Conservation (phyloP, 2,888 invertebrate genomes). For the Philaethria dido region DNA sequence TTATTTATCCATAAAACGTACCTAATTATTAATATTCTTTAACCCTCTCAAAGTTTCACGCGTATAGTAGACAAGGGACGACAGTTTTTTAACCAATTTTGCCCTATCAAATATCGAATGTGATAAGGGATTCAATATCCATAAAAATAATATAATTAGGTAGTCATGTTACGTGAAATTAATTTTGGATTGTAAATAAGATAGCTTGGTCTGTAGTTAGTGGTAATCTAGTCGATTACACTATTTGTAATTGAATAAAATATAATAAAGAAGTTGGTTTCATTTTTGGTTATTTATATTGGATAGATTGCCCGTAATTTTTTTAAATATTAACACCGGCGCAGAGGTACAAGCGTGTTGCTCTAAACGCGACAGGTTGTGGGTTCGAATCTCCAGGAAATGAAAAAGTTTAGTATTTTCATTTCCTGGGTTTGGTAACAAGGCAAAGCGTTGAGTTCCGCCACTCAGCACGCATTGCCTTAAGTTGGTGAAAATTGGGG, state of each 20-base stretch:
- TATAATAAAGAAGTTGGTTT: no score
- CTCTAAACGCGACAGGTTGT: no score
- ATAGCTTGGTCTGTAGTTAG: not conserved
- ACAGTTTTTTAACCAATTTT: not conserved
- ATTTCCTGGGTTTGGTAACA: no score
- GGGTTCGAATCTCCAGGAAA: no score
- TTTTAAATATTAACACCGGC: no score
- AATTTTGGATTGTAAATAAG: not conserved
- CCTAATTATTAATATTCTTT: not conserved
- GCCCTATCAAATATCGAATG: slow-evolving; percentile 12
- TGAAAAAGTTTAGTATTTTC: no score
- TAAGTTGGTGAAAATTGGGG: no score
- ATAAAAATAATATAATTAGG: not conserved
- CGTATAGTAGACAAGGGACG: not conserved
- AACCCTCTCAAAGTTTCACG: not conserved
- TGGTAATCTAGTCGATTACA: not conserved
- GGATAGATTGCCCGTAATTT: no score
- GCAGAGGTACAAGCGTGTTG: no score
- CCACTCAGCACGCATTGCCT: no score
- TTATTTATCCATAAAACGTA: not conserved
- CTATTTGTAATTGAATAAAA: not conserved
- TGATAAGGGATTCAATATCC: slow-evolving; percentile 12
- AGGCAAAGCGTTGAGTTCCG: no score
- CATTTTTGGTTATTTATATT: no score
- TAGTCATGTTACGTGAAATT: not conserved